Percentiles rank a stretch among this genome's conserved stretches.
Conservation (phyloP, 2,888 invertebrate genomes). For the Lepidochrysops patricia region DNA sequence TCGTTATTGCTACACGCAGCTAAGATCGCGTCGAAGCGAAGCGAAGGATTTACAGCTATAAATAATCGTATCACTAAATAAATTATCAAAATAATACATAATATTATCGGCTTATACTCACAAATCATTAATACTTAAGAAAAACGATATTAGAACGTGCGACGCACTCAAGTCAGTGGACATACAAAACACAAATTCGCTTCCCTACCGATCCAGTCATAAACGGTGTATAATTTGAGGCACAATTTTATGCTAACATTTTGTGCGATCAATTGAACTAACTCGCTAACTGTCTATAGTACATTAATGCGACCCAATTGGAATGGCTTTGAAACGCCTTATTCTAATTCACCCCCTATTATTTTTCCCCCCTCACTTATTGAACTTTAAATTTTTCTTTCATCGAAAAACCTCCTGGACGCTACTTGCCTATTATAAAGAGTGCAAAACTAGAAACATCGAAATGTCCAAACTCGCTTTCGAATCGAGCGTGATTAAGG, state of each 20-base stretch:
- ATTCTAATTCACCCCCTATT: too few relatives aligned
- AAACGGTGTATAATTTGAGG: constrained; percentile 13
- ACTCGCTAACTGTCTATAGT: constrained; percentile 22
- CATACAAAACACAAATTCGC: neutral
- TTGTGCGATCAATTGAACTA: constrained; percentile 23
- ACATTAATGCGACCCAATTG: constrained; percentile 40
- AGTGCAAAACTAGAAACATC: too few relatives aligned
- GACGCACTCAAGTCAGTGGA: neutral
- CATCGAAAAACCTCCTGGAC: too few relatives aligned
- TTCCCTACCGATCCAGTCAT: constrained; percentile 12
- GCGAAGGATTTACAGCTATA: constrained; percentile 64
- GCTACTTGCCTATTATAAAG: too few relatives aligned
- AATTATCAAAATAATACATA: constrained; percentile 52
- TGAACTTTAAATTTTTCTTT: too few relatives aligned
- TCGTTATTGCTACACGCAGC: constrained; percentile 51
- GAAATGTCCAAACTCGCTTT: too few relatives aligned
- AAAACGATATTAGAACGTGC: constrained; percentile 1
- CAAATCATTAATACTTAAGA: constrained; percentile 14
- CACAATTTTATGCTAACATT: constrained; percentile 21
- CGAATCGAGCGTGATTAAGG: too few relatives aligned
- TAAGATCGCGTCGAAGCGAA: constrained; percentile 56
- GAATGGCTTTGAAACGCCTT: constrained; percentile 56
- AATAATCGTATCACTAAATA: constrained; percentile 45
- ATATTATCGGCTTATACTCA: constrained; percentile 23
- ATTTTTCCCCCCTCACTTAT: too few relatives aligned